phyloP scores from a whole-genome alignment of 2,797 vertebrate genomes.

The Muraenolepis orangiensis region DNA sequence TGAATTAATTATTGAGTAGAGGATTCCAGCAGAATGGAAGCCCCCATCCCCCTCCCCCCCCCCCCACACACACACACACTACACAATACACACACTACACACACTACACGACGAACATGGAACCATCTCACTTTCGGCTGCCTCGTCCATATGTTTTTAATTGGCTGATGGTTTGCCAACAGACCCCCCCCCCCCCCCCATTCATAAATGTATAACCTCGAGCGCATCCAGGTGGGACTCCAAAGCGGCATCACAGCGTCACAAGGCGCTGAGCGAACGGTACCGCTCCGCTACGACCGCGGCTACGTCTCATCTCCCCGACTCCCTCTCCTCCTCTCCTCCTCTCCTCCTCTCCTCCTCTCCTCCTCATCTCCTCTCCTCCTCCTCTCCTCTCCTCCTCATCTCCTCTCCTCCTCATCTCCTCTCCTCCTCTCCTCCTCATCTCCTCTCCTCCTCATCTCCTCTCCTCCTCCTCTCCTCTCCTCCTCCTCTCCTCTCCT shows the following conservation, averaged over 20 bases:
- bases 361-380: slow-evolving; percentile 1
- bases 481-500: slow-evolving; percentile 25
- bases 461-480: slow-evolving; percentile 9
- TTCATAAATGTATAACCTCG: not conserved
- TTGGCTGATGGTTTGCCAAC: slow-evolving; percentile 42
- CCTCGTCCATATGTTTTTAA: slow-evolving; percentile 46
- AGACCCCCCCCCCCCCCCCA: not conserved
- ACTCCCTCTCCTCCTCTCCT: slow-evolving; percentile 3
- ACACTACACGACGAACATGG: slow-evolving; percentile 1
- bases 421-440: slow-evolving; percentile 23
- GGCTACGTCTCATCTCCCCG: not conserved
- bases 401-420: slow-evolving; percentile 13
- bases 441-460: not conserved
- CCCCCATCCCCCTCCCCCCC: not conserved
- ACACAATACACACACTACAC: slow-evolving; percentile 6
- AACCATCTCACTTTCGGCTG: slow-evolving; percentile 28
- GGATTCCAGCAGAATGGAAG: not conserved
- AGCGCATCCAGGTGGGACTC: slow-evolving; percentile 7
- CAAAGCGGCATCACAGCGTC: slow-evolving; percentile 16
- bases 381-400: too few species aligned
- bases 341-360: slow-evolving; percentile 19
- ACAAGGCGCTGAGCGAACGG: not conserved
- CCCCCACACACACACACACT: not conserved
- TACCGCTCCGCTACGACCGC: slow-evolving; percentile 7
- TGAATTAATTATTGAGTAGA: not conserved